A percentile compares a stretch with the other conserved stretches of the same genome.
These are phyloP conservation scores for Tapirus terrestris DNA, from an alignment of 2,113 vertebrate species.

Conservation along the genomic window DNA sequence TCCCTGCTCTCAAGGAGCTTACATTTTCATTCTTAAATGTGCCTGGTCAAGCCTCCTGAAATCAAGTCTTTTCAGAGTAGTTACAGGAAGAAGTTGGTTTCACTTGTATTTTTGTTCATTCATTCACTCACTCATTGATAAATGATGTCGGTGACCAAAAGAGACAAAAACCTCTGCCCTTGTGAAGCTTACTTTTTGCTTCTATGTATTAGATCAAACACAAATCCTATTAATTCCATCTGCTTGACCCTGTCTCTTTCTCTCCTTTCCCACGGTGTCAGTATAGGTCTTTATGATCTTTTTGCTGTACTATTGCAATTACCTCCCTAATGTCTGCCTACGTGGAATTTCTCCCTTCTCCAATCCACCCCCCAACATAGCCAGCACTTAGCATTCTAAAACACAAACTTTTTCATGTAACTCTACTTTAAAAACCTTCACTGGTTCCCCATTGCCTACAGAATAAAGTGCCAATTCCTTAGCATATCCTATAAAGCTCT, in stretches of 20 bases:
- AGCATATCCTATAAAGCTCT: neutral
- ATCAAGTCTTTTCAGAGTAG: neutral
- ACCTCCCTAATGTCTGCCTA: neutral
- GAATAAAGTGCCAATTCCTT: neutral
- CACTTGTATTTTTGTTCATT: neutral
- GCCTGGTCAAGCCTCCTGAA: neutral
- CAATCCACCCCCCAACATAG: neutral
- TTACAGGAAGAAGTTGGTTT: neutral
- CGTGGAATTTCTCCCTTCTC: neutral
- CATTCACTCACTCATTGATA: neutral
- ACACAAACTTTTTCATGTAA: neutral
- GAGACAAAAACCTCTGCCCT: neutral
- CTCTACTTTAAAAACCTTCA: neutral
- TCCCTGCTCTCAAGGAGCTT: neutral
- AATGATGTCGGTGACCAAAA: slow-evolving; percentile 28
- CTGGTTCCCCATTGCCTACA: neutral
- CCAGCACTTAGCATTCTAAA: neutral
- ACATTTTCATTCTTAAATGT: slow-evolving; percentile 26
- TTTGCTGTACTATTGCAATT: neutral
- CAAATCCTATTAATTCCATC: neutral
- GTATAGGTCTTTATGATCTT: neutral
- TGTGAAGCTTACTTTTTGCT: neutral
- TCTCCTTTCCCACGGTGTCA: neutral
- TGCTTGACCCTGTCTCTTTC: neutral
- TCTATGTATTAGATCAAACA: neutral